These are phyloP conservation scores for Acanthopleura granulata DNA, from an alignment of 2,888 invertebrate genomes.

Conservation along the genomic window DNA sequence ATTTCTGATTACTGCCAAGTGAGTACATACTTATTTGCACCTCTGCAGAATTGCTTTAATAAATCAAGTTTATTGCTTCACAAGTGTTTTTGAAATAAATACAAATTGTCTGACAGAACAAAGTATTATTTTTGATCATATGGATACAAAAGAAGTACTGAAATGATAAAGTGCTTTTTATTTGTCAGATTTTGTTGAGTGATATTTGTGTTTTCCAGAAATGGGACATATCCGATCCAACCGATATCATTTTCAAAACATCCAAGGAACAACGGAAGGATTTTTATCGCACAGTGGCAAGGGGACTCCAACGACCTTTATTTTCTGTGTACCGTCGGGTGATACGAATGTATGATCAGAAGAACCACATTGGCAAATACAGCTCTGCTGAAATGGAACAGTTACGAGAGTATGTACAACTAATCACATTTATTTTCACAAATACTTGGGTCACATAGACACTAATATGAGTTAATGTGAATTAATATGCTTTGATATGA, in stretches of 20 bases:
- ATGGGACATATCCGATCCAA: conserved; percentile 66
- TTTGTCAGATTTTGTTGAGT: not conserved
- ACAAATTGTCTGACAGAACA: too few relatives aligned
- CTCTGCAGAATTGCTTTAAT: too few relatives aligned
- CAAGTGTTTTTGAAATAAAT: too few relatives aligned
- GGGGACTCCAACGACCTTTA: conserved; percentile 70
- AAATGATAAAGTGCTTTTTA: too few relatives aligned
- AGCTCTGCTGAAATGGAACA: conserved; percentile 68
- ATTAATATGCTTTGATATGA: too few relatives aligned
- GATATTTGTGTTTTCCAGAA: conserved; percentile 51
- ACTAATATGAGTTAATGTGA: too few relatives aligned
- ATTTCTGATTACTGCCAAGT: conserved; percentile 70
- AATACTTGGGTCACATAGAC: too few relatives aligned
- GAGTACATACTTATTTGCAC: too few relatives aligned
- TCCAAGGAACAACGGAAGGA: conserved; percentile 71
- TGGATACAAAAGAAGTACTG: too few relatives aligned
- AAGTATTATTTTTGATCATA: too few relatives aligned
- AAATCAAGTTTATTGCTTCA: too few relatives aligned
- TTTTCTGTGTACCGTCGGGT: conserved; percentile 71
- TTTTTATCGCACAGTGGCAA: conserved; percentile 70
- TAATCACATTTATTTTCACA: too few relatives aligned
- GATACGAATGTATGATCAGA: conserved; percentile 72
- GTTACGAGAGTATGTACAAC: conserved; percentile 65
- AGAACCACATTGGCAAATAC: conserved; percentile 72
- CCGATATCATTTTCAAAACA: conserved; percentile 71